Base-by-base conservation (phyloP, 2,113 vertebrate genomes). In the Anguilla japonica region DNA sequence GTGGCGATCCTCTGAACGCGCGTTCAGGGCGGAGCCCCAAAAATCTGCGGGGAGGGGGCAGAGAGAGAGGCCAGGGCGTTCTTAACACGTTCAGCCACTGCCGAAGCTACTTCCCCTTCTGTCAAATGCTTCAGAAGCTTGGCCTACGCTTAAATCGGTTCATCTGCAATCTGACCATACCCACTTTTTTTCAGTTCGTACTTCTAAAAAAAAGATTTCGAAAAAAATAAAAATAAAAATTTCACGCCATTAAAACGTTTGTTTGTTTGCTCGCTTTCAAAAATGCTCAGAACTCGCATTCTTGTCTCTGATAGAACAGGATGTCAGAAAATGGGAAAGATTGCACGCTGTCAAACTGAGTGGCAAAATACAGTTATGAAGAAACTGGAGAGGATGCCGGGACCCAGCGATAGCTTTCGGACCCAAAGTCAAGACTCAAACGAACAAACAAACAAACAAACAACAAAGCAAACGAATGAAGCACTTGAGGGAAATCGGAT, bases 11-110 rank as follows among this genome's bases (percentile, higher is more conserved):
- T 88, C 43, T 41, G 50, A 84, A 53, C 63, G 93, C 79, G 89
- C 92, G 89, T 97, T 97, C 90, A 96, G 91, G 0, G 94, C 93
- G 2, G 97, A 98, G 43, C 92, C 95, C 98, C 98, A 99, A 93
- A 99, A 99, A 92, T 97, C 98, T 99, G 92, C 53, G 75, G 53
- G 26, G 6, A 87, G 4, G 39, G 20, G 26, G 60, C 29, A 26
- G 18, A 84, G 40, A 53, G 16, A 82, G 20, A 63, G 29, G 34
- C 34, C 20, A 22, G 75, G 26, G 26, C 14, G 40, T 34, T 85
- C 22, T 79, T 13, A 40, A 34, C 79, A 80, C 39, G 18, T 53
- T 11, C 50, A 14, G 2, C 60, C 60, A 67, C 1, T 67, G 20
- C 60, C 22, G 22, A 85, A 16, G 50, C 50, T 85, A 26, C 1